Evolutionary conservation across 2,888 invertebrate species (phyloP), one percentile per base, ranked within the genome.

Genomic region (Hypomecis atomaria): DNA sequence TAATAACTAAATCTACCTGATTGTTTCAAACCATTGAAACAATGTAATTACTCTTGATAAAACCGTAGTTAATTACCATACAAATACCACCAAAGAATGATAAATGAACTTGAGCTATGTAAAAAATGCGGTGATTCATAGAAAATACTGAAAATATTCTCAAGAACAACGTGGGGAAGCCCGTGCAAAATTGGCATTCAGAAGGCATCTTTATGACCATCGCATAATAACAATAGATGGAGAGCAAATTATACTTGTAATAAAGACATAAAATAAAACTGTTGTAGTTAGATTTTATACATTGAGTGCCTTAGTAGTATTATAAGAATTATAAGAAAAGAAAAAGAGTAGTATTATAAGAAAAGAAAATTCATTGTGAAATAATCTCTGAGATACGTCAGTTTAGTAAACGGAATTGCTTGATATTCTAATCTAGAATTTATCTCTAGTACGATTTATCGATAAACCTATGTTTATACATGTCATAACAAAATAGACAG

Each of bases 111-210:
- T n/a, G 7, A 57, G 56, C 45, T 57, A 60, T 65, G 60, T 13
- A 55, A 68, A 49, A 69, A 58, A 70, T 67, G 62, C 45, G 37
- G 72, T 77, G 72, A 78, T 60, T 78, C 77, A 78, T 53, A 58
- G 55, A 63, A 43, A 50, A 62, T 68, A 68, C 73, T 75, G 66
- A 62, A 66, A 57, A 61, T 36, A 70, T 70, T 67, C 64, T 40
- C 37, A 56, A 62, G 59, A 69, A 65, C 69, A 67, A 69, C 62
- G 71, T 79, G 86, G 90, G 89, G 84, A 89, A 88, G 81, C 82
- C 88, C 88, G 69, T 67, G 67, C 68, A 62, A 66, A 77, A 87
- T 90, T 90, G 80, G 71, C 80, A 90, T 89, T 88, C 90, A 73
- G 72, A 54, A 67, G 67, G 66, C 73, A 84, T 83, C 67, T 71